phyloP scores from a whole-genome alignment of 2,113 vertebrate genomes.

The Sinocyclocheilus anshuiensis region DNA sequence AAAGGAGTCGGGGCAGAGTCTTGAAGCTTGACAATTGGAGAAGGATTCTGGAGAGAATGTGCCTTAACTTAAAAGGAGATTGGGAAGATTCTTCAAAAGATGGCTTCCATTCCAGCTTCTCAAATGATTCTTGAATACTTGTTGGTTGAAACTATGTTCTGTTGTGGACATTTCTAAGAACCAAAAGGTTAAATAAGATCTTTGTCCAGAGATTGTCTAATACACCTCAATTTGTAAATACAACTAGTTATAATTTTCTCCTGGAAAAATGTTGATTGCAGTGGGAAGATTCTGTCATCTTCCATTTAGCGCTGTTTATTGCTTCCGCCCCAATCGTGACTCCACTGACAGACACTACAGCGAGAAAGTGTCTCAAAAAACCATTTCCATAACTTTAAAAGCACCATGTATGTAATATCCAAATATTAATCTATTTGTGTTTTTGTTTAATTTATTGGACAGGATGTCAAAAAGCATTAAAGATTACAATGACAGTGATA shows the following conservation, averaged over 20 bases:
- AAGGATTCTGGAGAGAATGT: slow-evolving; percentile 59
- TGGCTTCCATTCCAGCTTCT: slow-evolving; percentile 35
- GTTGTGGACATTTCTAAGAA: neutral
- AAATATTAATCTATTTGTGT: slow-evolving; percentile 62
- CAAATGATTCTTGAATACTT: slow-evolving; percentile 21
- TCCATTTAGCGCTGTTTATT: slow-evolving; percentile 31
- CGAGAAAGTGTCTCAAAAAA: slow-evolving; percentile 54
- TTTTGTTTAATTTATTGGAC: slow-evolving; percentile 69
- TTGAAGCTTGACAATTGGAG: slow-evolving; percentile 60
- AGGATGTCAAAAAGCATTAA: slow-evolving; percentile 66
- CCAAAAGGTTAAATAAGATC: slow-evolving; percentile 1
- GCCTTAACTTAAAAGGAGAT: slow-evolving; percentile 66
- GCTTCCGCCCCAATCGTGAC: slow-evolving; percentile 70
- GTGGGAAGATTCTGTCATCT: slow-evolving; percentile 36
- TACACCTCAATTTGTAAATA: slow-evolving; percentile 41
- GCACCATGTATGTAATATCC: slow-evolving; percentile 58
- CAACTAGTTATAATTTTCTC: slow-evolving; percentile 40
- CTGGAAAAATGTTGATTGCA: neutral
- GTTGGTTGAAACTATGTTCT: slow-evolving; percentile 1
- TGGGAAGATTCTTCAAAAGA: slow-evolving; percentile 41
- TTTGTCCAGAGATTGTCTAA: slow-evolving; percentile 32
- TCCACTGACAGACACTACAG: slow-evolving; percentile 63
- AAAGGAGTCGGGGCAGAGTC: slow-evolving; percentile 64
- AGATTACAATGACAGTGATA: slow-evolving; percentile 62
- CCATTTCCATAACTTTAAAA: slow-evolving; percentile 50